Conservation (phyloP, 2,888 invertebrate species). For the Didymodactylos carnosus region DNA sequence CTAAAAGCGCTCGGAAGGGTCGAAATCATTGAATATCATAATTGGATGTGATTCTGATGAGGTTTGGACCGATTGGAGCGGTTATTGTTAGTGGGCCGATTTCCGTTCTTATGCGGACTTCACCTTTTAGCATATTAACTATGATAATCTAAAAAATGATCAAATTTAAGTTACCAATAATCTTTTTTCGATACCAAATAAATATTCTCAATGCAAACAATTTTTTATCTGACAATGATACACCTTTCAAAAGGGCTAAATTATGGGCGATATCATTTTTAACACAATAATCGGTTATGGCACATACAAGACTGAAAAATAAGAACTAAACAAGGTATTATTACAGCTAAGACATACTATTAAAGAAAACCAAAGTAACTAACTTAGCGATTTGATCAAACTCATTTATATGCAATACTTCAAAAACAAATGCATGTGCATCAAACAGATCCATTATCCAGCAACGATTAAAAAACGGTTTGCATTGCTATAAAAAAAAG, state of each 20-base stretch:
- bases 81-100: no score
- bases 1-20: no score
- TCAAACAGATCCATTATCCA: no score
- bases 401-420: not conserved
- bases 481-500: no score
- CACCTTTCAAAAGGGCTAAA: not conserved
- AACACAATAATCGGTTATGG: not conserved
- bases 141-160: not conserved
- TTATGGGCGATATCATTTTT: not conserved
- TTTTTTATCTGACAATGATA: not conserved
- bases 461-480: no score
- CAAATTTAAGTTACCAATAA: not conserved
- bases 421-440: not conserved
- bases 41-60: no score
- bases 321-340: not conserved
- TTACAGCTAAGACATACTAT: not conserved
- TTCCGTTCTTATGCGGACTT: no score
- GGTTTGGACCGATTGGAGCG: no score
- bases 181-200: not conserved
- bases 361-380: no score
- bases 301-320: not conserved
- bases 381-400: not conserved
- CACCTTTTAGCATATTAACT: no score
- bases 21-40: no score
- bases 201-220: not conserved